phyloP scores from a whole-genome alignment of 2,113 vertebrate species.

The Sorex araneus region DNA sequence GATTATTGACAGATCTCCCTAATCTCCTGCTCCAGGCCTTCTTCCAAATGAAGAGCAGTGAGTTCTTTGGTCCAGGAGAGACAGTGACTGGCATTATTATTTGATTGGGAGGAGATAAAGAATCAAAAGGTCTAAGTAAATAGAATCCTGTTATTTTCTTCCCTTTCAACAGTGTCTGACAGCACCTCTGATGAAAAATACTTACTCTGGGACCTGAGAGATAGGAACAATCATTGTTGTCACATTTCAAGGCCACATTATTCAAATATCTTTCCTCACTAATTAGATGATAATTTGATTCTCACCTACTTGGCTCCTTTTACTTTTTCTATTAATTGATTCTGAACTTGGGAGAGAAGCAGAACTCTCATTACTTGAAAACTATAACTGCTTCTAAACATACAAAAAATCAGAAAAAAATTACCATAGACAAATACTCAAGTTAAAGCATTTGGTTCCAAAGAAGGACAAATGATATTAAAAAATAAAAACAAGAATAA shows the following conservation, averaged over 20 bases:
- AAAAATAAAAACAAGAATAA: not conserved
- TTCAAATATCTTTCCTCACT: not conserved
- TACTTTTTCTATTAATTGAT: conserved; percentile 13
- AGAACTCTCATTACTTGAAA: not conserved
- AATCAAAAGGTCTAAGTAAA: conserved; percentile 12
- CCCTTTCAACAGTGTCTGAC: fast-evolving
- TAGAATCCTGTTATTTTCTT: not conserved
- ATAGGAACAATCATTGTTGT: not conserved
- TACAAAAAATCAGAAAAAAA: conserved; percentile 8
- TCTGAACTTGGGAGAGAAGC: not conserved
- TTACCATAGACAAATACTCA: not conserved
- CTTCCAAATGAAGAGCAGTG: not conserved
- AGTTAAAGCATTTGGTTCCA: not conserved
- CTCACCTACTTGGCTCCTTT: not conserved
- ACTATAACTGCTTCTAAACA: not conserved
- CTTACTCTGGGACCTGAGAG: not conserved
- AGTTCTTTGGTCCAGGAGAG: not conserved
- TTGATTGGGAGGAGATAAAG: not conserved
- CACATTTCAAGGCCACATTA: not conserved
- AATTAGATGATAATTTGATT: not conserved
- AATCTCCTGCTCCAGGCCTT: not conserved
- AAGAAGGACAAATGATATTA: not conserved
- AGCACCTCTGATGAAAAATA: not conserved
- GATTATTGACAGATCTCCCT: not conserved
- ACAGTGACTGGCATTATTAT: not conserved